Percentiles rank a stretch among this genome's conserved stretches.
Evolutionary conservation across 37 sponge, comb jelly and placozoan genomes (phyloP).

Genomic region (Oscarella lobularis): DNA sequence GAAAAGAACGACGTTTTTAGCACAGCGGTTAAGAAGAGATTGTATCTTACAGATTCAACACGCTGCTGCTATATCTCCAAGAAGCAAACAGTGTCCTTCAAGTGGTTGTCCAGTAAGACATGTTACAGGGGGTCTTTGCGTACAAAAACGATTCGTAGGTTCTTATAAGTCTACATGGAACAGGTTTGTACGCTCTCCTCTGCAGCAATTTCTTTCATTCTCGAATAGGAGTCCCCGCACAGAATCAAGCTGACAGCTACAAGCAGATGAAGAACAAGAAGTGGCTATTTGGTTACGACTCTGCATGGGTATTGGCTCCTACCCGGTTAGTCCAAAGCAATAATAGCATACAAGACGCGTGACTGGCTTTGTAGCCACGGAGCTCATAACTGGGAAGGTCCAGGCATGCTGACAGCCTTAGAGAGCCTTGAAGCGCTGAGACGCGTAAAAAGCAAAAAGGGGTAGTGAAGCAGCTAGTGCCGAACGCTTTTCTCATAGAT

Average conservation of each 20-base stretch:
- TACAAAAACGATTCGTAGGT: too few relatives aligned
- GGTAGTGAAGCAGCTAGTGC: too few relatives aligned
- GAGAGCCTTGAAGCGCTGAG: not conserved
- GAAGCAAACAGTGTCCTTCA: not conserved
- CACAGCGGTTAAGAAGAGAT: too few relatives aligned
- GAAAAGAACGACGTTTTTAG: too few relatives aligned
- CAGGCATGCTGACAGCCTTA: not conserved
- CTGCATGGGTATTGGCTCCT: conserved; percentile 2
- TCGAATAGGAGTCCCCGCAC: conserved; percentile 3
- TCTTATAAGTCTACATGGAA: conserved; percentile 1
- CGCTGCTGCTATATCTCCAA: conserved; percentile 8
- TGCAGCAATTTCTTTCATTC: not conserved
- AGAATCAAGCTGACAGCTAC: conserved; percentile 8
- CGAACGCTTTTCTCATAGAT: not conserved
- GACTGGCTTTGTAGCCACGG: not conserved
- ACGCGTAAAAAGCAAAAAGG: too few relatives aligned
- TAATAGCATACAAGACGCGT: not conserved
- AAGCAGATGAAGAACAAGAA: not conserved
- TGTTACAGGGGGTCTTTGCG: too few relatives aligned
- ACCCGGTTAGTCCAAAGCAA: not conserved
- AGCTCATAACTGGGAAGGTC: conserved; percentile 13
- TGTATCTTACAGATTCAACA: conserved; percentile 7
- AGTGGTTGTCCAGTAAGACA: not conserved
- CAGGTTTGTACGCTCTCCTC: not conserved
- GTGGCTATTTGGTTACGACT: not conserved